Conservation (phyloP, 2,113 vertebrate species). For the Crypturellus undulatus region DNA sequence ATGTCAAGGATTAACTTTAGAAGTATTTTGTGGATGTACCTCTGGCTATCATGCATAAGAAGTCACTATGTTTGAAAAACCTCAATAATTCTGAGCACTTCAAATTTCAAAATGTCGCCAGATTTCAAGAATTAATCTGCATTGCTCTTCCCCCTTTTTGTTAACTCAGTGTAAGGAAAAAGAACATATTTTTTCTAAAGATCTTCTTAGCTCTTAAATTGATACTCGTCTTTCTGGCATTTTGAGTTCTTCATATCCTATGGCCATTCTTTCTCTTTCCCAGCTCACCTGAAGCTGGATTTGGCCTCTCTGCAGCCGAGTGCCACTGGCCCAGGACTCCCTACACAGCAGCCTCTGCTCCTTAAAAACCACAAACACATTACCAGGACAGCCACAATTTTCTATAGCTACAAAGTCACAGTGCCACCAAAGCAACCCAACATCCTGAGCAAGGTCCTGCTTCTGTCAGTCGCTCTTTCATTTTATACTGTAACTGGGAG, state of each 20-base stretch:
- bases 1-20: not conserved
- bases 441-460: constrained; percentile 29
- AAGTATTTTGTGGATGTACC: not conserved
- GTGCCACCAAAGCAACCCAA: not conserved
- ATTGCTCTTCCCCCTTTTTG: not conserved
- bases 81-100: not conserved
- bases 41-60: not conserved
- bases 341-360: not conserved
- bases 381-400: not conserved
- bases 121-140: not conserved
- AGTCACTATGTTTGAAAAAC: not conserved
- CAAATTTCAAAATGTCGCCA: not conserved
- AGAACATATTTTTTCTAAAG: not conserved
- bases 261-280: not conserved
- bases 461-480: constrained; percentile 17
- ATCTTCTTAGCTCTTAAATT: not conserved
- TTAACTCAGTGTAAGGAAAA: not conserved
- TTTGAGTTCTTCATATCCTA: not conserved
- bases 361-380: not conserved
- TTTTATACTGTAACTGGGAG: constrained; percentile 29
- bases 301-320: not conserved
- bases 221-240: not conserved
- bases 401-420: not conserved
- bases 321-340: not conserved
- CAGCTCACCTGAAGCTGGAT: not conserved